A percentile compares a stretch with the other conserved stretches of the same genome.
These are phyloP conservation scores for Manis javanica DNA, from an alignment of 2,797 vertebrate genomes.

Conservation along the genomic window DNA sequence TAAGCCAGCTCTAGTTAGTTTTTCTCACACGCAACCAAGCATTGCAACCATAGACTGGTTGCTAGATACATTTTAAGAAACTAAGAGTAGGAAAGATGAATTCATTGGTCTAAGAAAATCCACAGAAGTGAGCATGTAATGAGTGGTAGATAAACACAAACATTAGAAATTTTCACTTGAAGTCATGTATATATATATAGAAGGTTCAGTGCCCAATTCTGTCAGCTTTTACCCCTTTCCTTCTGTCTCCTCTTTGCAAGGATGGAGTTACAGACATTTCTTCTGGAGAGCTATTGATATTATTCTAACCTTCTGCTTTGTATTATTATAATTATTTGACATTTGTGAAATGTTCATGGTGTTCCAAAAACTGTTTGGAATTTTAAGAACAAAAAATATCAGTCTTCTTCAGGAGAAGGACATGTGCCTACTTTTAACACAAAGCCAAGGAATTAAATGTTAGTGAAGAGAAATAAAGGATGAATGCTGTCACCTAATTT, in stretches of 20 bases:
- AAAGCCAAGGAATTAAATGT: conserved; percentile 8
- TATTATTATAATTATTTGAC: conserved; percentile 67
- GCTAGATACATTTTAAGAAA: neutral
- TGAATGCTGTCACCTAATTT: conserved; percentile 53
- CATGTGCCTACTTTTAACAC: neutral
- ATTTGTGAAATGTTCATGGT: conserved; percentile 44
- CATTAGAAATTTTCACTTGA: neutral
- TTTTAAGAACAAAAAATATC: conserved; percentile 59
- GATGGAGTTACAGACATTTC: conserved; percentile 32
- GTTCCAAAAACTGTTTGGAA: conserved; percentile 59
- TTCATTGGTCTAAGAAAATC: neutral
- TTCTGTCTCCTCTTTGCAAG: conserved; percentile 26
- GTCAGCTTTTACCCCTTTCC: neutral
- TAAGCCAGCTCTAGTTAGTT: neutral
- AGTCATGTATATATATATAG: neutral
- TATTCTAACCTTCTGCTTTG: conserved; percentile 28
- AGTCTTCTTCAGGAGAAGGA: conserved; percentile 13
- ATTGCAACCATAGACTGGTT: neutral
- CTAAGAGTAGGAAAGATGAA: neutral
- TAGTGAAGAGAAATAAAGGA: conserved; percentile 44
- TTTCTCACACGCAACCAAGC: neutral
- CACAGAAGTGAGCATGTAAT: neutral
- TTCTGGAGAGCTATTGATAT: conserved; percentile 51
- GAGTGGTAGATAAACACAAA: neutral
- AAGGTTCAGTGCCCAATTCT: neutral